These are phyloP conservation scores for Heliocidaris tuberculata DNA, from an alignment of 35 echinoderm and acorn worm genomes.

Conservation along the genomic window DNA sequence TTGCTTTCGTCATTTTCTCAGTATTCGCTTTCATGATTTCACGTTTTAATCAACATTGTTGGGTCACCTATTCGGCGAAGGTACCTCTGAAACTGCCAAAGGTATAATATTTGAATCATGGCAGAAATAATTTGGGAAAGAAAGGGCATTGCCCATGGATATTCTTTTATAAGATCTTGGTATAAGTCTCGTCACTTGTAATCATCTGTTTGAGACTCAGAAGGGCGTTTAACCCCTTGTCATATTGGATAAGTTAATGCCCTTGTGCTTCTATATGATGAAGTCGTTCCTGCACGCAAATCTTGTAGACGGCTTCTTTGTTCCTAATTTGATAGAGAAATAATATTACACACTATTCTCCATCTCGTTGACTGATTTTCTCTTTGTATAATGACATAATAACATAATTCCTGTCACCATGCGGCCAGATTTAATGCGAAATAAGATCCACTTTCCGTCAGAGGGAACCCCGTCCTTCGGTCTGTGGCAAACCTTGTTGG, in stretches of 20 bases:
- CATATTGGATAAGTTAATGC: background rate
- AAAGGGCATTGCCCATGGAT: background rate
- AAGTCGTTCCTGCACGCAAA: background rate
- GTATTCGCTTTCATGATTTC: no score
- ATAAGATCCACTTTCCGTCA: background rate
- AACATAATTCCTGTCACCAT: slow-evolving; percentile 6
- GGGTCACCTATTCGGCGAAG: background rate
- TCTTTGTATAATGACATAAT: background rate
- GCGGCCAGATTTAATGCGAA: background rate
- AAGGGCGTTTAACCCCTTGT: background rate
- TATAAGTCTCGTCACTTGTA: background rate
- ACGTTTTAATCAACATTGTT: background rate
- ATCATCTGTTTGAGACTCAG: background rate
- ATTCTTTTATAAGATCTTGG: background rate
- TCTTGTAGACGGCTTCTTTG: background rate
- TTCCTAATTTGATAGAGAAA: background rate
- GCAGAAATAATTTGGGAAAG: background rate
- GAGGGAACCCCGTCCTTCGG: background rate
- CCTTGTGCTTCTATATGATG: background rate
- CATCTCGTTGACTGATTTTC: slow-evolving; percentile 9
- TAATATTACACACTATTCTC: background rate
- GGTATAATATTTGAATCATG: background rate
- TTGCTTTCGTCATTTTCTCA: background rate
- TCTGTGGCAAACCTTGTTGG: background rate
- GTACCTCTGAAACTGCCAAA: background rate